Percentiles rank a stretch among this genome's conserved stretches.
Evolutionary conservation across 64 coral and sea anemone species (phyloP).

Genomic region (Platygyra sinensis): DNA sequence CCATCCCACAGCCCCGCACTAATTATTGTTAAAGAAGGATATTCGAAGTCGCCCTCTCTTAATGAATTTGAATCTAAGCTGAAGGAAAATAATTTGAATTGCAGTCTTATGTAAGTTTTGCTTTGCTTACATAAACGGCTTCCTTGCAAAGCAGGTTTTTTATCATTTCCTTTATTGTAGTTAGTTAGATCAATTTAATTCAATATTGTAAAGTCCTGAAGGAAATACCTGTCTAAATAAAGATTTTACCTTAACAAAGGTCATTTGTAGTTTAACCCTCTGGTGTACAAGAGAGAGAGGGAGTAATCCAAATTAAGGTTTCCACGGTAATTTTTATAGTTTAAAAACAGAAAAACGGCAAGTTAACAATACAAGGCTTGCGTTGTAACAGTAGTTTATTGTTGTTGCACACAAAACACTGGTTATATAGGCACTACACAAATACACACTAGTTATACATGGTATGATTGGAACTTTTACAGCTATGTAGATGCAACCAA

Average conservation of each 20-base stretch:
- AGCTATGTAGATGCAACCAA: not conserved
- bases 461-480: not conserved
- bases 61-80: no score
- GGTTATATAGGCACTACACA: conserved; percentile 25
- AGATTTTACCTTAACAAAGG: not conserved
- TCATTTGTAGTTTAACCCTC: not conserved
- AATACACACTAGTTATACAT: not conserved
- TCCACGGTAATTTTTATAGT: not conserved
- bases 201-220: no score
- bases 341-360: not conserved
- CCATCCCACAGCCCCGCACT: no score
- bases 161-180: no score
- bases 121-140: no score
- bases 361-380: conserved; percentile 3
- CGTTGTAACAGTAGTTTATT: conserved; percentile 17
- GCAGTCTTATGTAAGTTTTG: no score
- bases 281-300: not conserved
- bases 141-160: no score
- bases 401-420: not conserved
- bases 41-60: no score
- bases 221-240: no score
- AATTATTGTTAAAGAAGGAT: no score
- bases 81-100: no score
- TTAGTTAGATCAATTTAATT: no score
- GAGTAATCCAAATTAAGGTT: not conserved